Base-by-base conservation (phyloP, 1,140 invertebrate genomes). In the Philopotamus ludificatus region DNA sequence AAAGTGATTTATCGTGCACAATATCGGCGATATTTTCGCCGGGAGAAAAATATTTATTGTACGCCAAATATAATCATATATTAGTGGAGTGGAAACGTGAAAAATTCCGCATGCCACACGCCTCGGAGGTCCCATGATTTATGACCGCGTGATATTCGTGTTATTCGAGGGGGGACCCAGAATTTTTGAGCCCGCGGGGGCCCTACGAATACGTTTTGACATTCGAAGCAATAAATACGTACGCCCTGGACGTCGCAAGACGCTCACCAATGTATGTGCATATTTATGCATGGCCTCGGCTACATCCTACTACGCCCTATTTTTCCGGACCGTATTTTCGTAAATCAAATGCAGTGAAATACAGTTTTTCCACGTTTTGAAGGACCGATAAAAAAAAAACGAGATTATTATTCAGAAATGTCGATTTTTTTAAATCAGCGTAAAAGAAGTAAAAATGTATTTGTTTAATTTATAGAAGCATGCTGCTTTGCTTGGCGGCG, bases 1-100 rank as follows among this genome's bases (percentile, higher is more conserved):
- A 51, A 51, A 51, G 22, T 51, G 49, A 51, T 51, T 51, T 51
- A 51, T 51, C 49, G 21, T 21, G 20, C 21, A 51, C 22, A 51
- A 51, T 20, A 51, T 51, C 49, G 49, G 49, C 25, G 49, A 51
- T 51, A 51, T 51, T 51, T 51, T 51, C 49, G 22, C n/a, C n/a
- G 22, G 21, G 28, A 34, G 22, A 21, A 51, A 49, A 51, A 51
- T 51, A 51, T 51, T 51, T 51, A 51, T 51, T 4, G 21, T 45
- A 45, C 49, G 49, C 49, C 49, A 51, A 51, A 51, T 51, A 51
- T 51, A 51, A 51, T 51, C 49, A 51, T 51, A 20, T 51, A 51
- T 51, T 51, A 51, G 49, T 51, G 28, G 28, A 34, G 28, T 34
- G 49, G 18, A 51, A 51, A 51, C 49, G 49, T 51, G 49, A 51